Conservation (phyloP, 2,888 invertebrate species). For the Sabatieria punctata region DNA sequence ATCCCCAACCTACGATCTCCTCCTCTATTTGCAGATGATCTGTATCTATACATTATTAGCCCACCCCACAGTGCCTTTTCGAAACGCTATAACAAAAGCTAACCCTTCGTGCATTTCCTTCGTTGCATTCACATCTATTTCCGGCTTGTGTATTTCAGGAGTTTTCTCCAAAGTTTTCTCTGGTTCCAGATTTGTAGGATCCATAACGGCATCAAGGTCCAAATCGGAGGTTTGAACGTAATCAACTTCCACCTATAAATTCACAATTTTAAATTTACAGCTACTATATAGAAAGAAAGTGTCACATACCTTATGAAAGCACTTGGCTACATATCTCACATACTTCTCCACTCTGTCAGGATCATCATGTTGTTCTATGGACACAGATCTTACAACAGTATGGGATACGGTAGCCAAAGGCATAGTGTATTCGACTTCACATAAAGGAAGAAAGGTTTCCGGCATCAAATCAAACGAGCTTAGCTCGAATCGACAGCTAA, state of each 20-base stretch:
- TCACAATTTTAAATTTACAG: no score
- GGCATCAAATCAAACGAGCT: slow-evolving; percentile 95
- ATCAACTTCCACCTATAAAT: slow-evolving; percentile 26
- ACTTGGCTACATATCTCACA: slow-evolving; percentile 82
- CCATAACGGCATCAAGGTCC: slow-evolving; percentile 16
- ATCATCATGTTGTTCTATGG: slow-evolving; percentile 34
- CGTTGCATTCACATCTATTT: slow-evolving; percentile 1
- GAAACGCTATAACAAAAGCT: no score
- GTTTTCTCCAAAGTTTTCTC: slow-evolving; percentile 3
- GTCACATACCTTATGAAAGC: slow-evolving; percentile 63
- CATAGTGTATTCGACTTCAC: slow-evolving; percentile 93
- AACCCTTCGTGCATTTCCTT: slow-evolving; percentile 7
- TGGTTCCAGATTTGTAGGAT: slow-evolving; percentile 13
- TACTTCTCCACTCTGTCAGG: slow-evolving; percentile 92
- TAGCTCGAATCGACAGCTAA: slow-evolving; percentile 67
- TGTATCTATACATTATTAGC: no score
- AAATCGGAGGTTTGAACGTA: slow-evolving; percentile 28
- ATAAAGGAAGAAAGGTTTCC: slow-evolving; percentile 67
- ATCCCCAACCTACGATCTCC: no score
- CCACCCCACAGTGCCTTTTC: no score
- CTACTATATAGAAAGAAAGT: neutral
- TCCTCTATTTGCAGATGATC: no score
- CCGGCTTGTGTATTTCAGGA: slow-evolving; percentile 4
- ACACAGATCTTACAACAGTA: slow-evolving; percentile 75
- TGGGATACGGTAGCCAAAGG: slow-evolving; percentile 84